Conservation (phyloP, 1,140 invertebrate genomes). For the Sycobia sp. region DNA sequence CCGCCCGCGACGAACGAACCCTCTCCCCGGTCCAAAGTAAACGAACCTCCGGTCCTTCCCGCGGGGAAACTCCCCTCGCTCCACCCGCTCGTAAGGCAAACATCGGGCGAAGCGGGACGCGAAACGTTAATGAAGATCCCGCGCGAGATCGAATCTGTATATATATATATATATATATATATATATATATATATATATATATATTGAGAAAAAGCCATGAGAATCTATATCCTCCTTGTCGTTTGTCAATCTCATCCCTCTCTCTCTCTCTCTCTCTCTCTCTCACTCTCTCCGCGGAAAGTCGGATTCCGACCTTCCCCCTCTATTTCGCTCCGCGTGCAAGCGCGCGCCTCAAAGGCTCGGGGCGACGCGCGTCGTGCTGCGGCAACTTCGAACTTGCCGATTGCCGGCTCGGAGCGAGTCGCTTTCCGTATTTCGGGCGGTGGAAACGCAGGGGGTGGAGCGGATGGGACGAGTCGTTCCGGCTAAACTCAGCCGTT, state of each 20-base stretch:
- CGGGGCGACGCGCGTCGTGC: background rate
- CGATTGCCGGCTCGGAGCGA: background rate
- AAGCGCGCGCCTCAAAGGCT: constrained; percentile 6
- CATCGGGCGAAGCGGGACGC: too few species aligned
- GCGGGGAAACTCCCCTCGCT: too few species aligned
- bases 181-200: too few species aligned
- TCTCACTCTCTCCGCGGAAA: too few species aligned
- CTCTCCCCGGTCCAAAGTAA: background rate
- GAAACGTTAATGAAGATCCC: constrained; percentile 32
- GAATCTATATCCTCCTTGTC: too few species aligned
- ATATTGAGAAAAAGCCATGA: constrained; percentile 21
- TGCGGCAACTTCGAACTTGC: background rate
- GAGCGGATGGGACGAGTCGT: too few species aligned
- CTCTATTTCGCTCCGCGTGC: too few species aligned
- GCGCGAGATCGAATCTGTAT: too few species aligned
- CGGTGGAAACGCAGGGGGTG: too few species aligned
- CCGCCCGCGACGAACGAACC: background rate
- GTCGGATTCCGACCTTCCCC: too few species aligned
- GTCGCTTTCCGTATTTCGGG: constrained; percentile 12
- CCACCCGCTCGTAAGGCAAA: constrained; percentile 21
- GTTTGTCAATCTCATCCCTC: constrained; percentile 16
- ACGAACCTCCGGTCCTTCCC: background rate
- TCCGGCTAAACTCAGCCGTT: constrained; percentile 4
- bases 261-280: background rate
- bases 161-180: too few species aligned